Evolutionary conservation across 2,797 vertebrate species (phyloP).

Genomic region (Fringilla coelebs): DNA sequence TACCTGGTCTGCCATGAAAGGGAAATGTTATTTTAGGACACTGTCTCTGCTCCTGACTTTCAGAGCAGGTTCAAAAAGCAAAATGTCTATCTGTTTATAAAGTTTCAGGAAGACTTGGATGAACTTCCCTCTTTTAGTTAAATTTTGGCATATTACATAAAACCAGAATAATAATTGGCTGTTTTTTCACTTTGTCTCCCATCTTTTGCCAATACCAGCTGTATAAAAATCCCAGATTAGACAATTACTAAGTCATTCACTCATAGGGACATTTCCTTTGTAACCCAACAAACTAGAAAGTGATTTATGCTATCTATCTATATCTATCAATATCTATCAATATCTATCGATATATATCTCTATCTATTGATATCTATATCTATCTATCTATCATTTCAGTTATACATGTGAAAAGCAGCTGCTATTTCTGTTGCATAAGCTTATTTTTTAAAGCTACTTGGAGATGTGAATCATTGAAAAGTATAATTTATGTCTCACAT

Average conservation of each 20-base stretch:
- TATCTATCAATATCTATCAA: neutral
- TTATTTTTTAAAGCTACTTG: neutral
- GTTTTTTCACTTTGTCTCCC: constrained; percentile 6
- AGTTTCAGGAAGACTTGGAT: neutral
- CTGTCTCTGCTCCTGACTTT: neutral
- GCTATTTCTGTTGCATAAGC: neutral
- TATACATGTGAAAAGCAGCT: neutral
- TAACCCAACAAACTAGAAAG: neutral
- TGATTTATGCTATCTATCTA: neutral
- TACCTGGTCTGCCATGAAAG: neutral
- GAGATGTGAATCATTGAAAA: neutral
- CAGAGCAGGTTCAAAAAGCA: neutral
- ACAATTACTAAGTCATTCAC: neutral
- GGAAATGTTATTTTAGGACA: neutral
- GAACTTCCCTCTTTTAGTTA: neutral
- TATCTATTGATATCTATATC: neutral
- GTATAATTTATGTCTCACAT: neutral
- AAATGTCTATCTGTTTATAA: neutral
- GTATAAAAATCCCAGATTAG: neutral
- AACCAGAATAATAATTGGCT: neutral
- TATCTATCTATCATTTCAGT: neutral
- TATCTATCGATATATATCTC: no score
- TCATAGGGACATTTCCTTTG: neutral
- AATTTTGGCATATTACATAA: constrained; percentile 5
- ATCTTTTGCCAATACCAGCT: neutral